Base-by-base conservation (phyloP, 2,797 vertebrate species). In the Distichodus sexfasciatus region DNA sequence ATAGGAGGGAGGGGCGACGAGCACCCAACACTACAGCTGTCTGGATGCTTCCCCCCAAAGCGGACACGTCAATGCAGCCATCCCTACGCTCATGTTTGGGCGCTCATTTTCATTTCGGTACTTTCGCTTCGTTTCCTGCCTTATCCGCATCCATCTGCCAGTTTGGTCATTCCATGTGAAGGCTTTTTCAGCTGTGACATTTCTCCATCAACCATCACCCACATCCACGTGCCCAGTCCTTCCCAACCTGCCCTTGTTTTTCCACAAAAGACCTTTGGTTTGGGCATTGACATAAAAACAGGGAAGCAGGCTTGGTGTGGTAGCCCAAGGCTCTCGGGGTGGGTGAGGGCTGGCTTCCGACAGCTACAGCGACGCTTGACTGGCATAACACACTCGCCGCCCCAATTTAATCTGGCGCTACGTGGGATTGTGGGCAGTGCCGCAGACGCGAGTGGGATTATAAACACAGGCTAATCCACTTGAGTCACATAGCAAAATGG, bases 401-500 rank as follows among this genome's bases (percentile, higher is more conserved):
- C 63, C 61, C 29, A 50, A 66, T 76, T 76, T 76, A 84, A 75
- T 81, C 77, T 72, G 24, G 26, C 3, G 21, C 40, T 58, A 36
- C 69, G 44, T 54, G 72, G 61, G 76, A 79, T 79, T 73, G 76
- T 10, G 35, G 23, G 28, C 33, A 54, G 64, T 58, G 41, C 35
- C 33, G 10, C 63, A 41, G 60, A 50, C 66, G 41, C 40, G 48
- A 72, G 46, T 62, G 50, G 71, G 71, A 83, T 82, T 83, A 83
- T 70, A 50, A 79, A 72, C 44, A 46, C 46, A 40, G 71, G 67
- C 33, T 79, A 75, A 81, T 75, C 66, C 59, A 65, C 40, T 29
- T 57, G 57, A 71, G 58, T 28, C 59, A 46, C 71, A 36, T 64
- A 64, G 68, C 48, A 57, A 65, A 74, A 43, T 23, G 57, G 36